Evolutionary conservation across 2,888 invertebrate genomes (phyloP), one percentile per base, ranked within the genome.

Genomic region (Barypeithes pellucidus): DNA sequence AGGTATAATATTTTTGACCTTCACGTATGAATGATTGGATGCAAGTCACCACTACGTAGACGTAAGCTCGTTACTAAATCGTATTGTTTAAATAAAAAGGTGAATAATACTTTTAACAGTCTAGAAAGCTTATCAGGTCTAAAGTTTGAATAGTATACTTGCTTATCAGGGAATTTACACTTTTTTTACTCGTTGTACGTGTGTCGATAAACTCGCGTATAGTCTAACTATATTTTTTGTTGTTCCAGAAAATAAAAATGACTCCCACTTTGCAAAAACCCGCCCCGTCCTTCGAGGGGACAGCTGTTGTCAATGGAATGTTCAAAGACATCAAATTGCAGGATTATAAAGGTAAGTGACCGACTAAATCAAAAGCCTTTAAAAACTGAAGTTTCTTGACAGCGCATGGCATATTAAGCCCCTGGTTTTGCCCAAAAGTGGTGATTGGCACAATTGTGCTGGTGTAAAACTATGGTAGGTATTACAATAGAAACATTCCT

Each of bases 241-340:
- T 18, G 12, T 63, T 70, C 1, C 54, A 70, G 70, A 57, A 54
- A 14, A 5, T 16, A 47, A 76, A 33, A 47, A 85, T 85, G 85
- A 80, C 84, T 59, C 91, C 91, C 75, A 87, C 89, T 80, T 83
- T 94, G 77, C 92, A 92, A 81, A 91, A 93, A 82, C 90, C 91
- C 80, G 96, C 96, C 11, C 96, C 96, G 0, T 88, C 89, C 82
- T 96, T 95, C 89, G 88, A 89, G 81, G 91, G 93, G 78, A 92
- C 91, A 47, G 95, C 96, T 61, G 95, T 96, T 29, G 90, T 95
- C 24, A 90, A 95, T 82, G 93, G 93, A 14, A 90, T 93, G 84
- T 96, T 96, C 88, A 94, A 95, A 86, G 93, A 94, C 73, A 89
- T 96, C 77, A 88, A 89, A 12, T 88, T 95, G 60, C 83, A 89